These are phyloP conservation scores for Hydropotes inermis DNA, from an alignment of 2,113 vertebrate genomes.

Conservation along the genomic window DNA sequence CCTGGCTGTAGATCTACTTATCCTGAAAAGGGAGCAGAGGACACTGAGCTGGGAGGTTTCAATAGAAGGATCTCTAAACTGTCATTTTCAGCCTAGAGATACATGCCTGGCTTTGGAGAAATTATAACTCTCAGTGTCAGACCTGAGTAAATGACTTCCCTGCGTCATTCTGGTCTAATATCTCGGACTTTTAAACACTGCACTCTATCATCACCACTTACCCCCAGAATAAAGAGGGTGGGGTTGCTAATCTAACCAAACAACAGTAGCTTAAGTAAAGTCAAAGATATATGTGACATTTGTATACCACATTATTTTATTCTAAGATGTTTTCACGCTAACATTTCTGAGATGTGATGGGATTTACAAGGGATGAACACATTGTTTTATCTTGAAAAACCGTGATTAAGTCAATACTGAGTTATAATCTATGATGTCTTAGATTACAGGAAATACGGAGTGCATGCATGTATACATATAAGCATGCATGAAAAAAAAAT, in stretches of 20 bases:
- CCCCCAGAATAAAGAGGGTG: not conserved
- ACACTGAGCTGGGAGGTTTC: constrained; percentile 26
- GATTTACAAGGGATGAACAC: not conserved
- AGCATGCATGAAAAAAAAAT: not conserved
- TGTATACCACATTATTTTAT: constrained; percentile 1
- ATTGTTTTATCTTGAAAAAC: not conserved
- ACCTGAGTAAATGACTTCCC: constrained; percentile 25
- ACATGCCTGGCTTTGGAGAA: constrained; percentile 25
- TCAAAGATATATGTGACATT: not conserved
- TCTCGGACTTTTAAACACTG: not conserved
- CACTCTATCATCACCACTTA: not conserved
- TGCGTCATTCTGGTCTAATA: not conserved
- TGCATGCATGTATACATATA: too few species aligned
- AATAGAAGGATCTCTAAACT: constrained; percentile 37
- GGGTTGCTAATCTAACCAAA: not conserved
- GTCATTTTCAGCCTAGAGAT: constrained; percentile 42
- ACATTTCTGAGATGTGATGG: not conserved
- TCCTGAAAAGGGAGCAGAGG: constrained; percentile 24
- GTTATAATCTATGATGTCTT: not conserved
- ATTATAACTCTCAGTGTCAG: constrained; percentile 56
- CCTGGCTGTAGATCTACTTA: constrained; percentile 1
- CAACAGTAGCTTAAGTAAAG: not conserved
- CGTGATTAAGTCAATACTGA: not conserved
- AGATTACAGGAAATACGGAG: not conserved
- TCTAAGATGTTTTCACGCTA: not conserved